Evolutionary conservation across 2,113 vertebrate genomes (phyloP).

Genomic region (Dasyornis broadbenti): DNA sequence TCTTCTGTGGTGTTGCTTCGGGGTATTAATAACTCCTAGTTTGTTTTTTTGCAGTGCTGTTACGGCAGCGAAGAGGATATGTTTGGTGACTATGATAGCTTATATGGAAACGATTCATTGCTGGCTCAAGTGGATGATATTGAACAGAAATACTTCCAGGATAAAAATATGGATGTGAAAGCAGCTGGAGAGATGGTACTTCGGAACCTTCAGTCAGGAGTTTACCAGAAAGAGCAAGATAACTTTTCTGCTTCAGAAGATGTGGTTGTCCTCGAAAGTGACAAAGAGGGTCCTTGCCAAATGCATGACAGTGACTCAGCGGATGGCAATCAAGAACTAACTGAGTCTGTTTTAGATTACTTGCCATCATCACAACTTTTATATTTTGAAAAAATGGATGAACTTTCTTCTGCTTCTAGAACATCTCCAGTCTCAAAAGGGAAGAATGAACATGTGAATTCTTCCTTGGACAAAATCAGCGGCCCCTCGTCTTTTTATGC

Average conservation of each 20-base stretch:
- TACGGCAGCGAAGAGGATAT: constrained; percentile 84
- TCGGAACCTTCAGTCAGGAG: background rate
- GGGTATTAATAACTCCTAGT: fast-evolving
- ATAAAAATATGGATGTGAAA: background rate
- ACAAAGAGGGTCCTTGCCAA: background rate
- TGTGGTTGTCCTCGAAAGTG: background rate
- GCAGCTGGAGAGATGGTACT: background rate
- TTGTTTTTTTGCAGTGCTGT: constrained; percentile 65
- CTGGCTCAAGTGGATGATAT: constrained; percentile 75
- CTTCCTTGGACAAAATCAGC: background rate
- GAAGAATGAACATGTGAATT: background rate
- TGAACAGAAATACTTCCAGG: constrained; percentile 62
- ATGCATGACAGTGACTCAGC: background rate
- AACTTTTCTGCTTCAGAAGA: background rate
- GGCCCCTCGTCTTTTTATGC: background rate
- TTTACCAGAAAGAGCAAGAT: background rate
- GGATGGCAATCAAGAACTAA: background rate
- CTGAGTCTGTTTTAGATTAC: constrained; percentile 60
- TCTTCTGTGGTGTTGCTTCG: fast-evolving
- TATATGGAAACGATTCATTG: constrained; percentile 77
- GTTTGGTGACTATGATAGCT: constrained; percentile 85
- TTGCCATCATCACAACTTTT: constrained; percentile 79
- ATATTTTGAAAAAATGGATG: constrained; percentile 25
- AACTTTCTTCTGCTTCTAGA: background rate
- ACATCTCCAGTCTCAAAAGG: background rate